phyloP scores from a whole-genome alignment of 2,888 invertebrate species.

The Drosophila pseudotalamancana region DNA sequence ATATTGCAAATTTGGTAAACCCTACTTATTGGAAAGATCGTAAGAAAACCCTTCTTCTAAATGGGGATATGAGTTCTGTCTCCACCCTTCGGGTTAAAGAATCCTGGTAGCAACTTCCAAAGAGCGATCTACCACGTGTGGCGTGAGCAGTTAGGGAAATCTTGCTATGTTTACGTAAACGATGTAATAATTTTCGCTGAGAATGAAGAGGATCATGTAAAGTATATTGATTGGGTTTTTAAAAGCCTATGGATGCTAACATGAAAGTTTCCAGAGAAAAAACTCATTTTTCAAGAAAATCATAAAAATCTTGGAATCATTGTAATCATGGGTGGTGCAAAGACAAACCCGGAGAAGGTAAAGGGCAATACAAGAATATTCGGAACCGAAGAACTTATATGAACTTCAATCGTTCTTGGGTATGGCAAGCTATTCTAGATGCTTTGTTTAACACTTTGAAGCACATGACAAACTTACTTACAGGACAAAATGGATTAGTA shows the following conservation, averaged over 20 bases:
- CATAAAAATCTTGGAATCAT: neutral
- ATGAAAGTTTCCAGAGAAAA: neutral
- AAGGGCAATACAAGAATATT: neutral
- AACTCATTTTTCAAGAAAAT: conserved; percentile 1
- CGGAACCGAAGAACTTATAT: neutral
- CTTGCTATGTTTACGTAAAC: neutral
- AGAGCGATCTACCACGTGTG: neutral
- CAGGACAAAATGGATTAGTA: conserved; percentile 2
- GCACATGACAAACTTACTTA: neutral
- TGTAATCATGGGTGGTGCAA: neutral
- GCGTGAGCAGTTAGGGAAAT: too few relatives aligned
- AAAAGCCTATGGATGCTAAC: too few relatives aligned
- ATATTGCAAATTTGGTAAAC: neutral
- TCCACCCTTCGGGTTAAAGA: conserved; percentile 2
- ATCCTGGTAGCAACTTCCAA: conserved; percentile 3
- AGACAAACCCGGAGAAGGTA: neutral
- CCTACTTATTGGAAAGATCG: neutral
- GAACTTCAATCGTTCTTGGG: neutral
- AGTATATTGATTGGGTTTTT: neutral
- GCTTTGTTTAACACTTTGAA: neutral
- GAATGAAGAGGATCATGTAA: neutral
- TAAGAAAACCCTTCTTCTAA: neutral
- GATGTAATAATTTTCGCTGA: conserved; percentile 3
- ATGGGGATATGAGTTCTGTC: conserved; percentile 6
- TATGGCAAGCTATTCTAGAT: neutral